These are phyloP conservation scores for Cyphomyrmex costatus DNA, from an alignment of 1,140 invertebrate species.

Conservation along the genomic window DNA sequence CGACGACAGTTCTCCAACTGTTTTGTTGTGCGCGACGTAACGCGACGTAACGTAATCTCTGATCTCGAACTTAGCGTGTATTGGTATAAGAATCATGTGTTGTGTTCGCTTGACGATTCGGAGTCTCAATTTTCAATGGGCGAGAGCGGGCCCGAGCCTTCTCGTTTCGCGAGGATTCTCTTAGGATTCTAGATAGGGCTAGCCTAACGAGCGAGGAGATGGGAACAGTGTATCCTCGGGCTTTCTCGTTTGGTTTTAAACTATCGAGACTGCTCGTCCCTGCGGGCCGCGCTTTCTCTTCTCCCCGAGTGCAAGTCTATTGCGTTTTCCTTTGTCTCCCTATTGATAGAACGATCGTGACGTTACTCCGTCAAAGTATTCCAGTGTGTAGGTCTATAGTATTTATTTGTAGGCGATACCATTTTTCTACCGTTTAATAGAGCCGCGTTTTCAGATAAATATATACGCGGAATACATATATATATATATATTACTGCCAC, in stretches of 20 bases:
- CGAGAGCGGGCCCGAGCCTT: background rate
- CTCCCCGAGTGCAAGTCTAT: slow-evolving; percentile 49
- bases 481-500: slow-evolving; percentile 60
- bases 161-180: slow-evolving; percentile 43
- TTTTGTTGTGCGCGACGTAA: slow-evolving; percentile 45
- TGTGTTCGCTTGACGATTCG: slow-evolving; percentile 36
- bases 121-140: slow-evolving; percentile 48
- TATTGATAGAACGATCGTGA: slow-evolving; percentile 63
- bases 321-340: slow-evolving; percentile 67
- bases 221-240: slow-evolving; percentile 2
- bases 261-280: slow-evolving; percentile 67
- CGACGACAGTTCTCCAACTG: slow-evolving; percentile 45
- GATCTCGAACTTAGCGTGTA: slow-evolving; percentile 48
- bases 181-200: slow-evolving; percentile 1
- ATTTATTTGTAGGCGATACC: slow-evolving; percentile 81
- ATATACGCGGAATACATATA: slow-evolving; percentile 37
- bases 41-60: slow-evolving; percentile 39
- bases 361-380: slow-evolving; percentile 79
- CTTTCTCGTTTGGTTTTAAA: slow-evolving; percentile 38
- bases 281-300: slow-evolving; percentile 60
- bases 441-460: slow-evolving; percentile 53
- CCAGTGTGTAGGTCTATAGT: slow-evolving; percentile 83
- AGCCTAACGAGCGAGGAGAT: background rate
- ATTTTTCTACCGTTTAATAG: slow-evolving; percentile 63
- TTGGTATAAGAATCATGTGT: slow-evolving; percentile 23